Percentiles rank a stretch among this genome's conserved stretches.
Evolutionary conservation across 1,140 invertebrate species (phyloP).

Genomic region (Trichomalopsis sarcophagae): DNA sequence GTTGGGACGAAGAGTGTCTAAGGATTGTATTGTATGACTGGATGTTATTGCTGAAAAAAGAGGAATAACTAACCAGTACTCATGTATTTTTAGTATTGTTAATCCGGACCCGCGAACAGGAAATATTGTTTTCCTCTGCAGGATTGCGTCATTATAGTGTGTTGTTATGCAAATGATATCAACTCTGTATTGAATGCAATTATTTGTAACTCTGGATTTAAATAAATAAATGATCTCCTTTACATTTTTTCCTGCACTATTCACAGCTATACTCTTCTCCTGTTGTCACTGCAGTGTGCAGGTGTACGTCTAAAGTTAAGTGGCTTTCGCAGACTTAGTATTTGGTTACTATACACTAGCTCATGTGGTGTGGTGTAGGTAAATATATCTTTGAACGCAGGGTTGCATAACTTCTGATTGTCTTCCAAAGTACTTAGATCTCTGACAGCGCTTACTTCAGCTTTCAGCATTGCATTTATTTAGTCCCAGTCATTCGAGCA

Average conservation of each 20-base stretch:
- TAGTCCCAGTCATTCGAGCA: too few species aligned
- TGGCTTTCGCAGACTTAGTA: constrained; percentile 8
- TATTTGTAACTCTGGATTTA: too few species aligned
- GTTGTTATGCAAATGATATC: too few species aligned
- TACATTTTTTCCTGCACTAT: neutral
- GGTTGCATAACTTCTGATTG: neutral
- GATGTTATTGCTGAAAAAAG: too few species aligned
- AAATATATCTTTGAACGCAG: neutral
- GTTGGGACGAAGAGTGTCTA: too few species aligned
- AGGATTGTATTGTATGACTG: too few species aligned
- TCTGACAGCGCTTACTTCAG: neutral
- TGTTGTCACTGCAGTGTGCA: neutral
- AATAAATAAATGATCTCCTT: neutral
- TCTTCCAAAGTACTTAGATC: constrained; percentile 9
- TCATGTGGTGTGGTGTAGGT: neutral
- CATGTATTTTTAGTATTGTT: too few species aligned
- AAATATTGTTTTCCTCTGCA: too few species aligned
- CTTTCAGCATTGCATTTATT: neutral
- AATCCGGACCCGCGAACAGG: too few species aligned
- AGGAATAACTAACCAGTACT: too few species aligned
- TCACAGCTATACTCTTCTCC: neutral
- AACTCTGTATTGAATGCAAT: too few species aligned
- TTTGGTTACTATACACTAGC: neutral
- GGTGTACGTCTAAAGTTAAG: constrained; percentile 13
- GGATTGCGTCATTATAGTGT: too few species aligned